These are phyloP conservation scores for Ennomos fuscantarius DNA, from an alignment of 2,888 invertebrate species.

Conservation along the genomic window DNA sequence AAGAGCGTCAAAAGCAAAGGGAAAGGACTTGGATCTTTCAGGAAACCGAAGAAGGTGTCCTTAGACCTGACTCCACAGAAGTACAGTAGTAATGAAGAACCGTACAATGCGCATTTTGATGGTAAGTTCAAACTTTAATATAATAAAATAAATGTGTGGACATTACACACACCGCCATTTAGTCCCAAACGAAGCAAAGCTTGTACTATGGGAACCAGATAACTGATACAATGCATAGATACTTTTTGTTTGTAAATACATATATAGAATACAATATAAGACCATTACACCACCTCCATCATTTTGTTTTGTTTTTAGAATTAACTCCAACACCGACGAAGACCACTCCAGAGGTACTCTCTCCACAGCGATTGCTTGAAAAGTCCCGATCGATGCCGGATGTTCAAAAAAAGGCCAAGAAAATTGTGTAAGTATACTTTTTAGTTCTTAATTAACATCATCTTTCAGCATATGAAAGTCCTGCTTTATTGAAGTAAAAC, in stretches of 20 bases:
- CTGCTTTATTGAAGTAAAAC: too few species aligned
- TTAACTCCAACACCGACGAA: slow-evolving; percentile 38
- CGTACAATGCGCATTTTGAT: slow-evolving; percentile 45
- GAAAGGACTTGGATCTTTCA: slow-evolving; percentile 47
- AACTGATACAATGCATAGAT: too few species aligned
- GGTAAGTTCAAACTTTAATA: slow-evolving; percentile 31
- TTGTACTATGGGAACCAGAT: too few species aligned
- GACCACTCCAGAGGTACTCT: slow-evolving; percentile 63
- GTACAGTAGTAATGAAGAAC: slow-evolving; percentile 60
- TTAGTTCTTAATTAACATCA: background rate
- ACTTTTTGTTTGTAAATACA: too few species aligned
- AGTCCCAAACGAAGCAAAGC: too few species aligned
- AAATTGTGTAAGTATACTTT: slow-evolving; percentile 87
- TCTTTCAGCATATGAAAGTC: too few species aligned
- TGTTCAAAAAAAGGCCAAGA: slow-evolving; percentile 90
- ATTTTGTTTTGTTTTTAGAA: slow-evolving; percentile 9
- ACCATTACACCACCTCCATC: too few species aligned
- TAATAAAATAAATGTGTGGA: too few species aligned
- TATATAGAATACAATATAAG: too few species aligned
- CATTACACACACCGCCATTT: too few species aligned
- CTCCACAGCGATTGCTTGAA: slow-evolving; percentile 87
- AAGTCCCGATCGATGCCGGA: slow-evolving; percentile 94
- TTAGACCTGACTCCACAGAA: slow-evolving; percentile 69
- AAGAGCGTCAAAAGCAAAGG: slow-evolving; percentile 48
- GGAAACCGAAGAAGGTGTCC: slow-evolving; percentile 64